A percentile compares a stretch with the other conserved stretches of the same genome.
Evolutionary conservation across 2,797 vertebrate species (phyloP).

Genomic region (Enteromius mattozi): DNA sequence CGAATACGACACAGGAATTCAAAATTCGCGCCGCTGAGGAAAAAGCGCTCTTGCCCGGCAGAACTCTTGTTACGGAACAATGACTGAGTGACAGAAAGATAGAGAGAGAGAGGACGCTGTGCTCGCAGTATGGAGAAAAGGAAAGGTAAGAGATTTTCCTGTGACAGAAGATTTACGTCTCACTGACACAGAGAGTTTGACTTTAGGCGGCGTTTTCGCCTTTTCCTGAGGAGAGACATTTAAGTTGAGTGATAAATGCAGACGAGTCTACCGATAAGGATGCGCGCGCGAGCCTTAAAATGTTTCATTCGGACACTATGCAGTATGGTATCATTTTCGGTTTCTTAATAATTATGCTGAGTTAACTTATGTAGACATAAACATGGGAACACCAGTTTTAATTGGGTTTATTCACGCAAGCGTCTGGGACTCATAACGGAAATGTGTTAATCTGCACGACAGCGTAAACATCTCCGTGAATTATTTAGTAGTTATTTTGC

Average conservation of each 20-base stretch:
- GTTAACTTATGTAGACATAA: not conserved
- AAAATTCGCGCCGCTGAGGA: constrained; percentile 36
- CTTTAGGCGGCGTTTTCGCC: not conserved
- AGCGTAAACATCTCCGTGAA: not conserved
- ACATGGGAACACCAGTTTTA: not conserved
- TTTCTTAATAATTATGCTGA: not conserved
- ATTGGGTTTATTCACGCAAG: not conserved
- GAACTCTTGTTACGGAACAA: constrained; percentile 1
- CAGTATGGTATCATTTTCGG: not conserved
- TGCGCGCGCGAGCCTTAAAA: not conserved
- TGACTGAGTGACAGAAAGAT: constrained; percentile 33
- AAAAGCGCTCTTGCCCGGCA: constrained; percentile 6
- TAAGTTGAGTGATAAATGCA: constrained; percentile 40
- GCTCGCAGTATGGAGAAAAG: constrained; percentile 65
- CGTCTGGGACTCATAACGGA: not conserved
- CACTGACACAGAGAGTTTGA: not conserved
- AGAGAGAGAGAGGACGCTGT: constrained; percentile 48
- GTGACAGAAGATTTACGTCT: not conserved
- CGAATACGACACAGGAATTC: constrained; percentile 18
- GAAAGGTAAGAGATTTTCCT: constrained; percentile 62
- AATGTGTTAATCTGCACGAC: not conserved
- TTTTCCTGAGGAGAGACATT: constrained; percentile 11
- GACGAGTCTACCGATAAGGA: not conserved
- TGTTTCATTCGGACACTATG: not conserved
- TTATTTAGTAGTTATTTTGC: constrained; percentile 5